Conservation (phyloP, 2,888 invertebrate genomes). For the Pimpla rufipes region DNA sequence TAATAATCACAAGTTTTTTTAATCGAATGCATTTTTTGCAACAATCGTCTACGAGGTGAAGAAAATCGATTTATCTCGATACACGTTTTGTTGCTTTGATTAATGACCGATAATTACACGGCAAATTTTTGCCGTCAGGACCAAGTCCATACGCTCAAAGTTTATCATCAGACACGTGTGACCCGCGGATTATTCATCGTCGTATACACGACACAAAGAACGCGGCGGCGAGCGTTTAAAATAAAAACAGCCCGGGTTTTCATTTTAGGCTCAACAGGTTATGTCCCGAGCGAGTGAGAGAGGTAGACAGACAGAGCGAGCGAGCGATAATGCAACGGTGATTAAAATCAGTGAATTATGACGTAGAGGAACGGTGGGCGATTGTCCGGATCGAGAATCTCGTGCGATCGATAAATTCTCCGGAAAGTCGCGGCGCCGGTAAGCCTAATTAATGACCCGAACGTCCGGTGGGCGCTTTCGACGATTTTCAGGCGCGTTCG, state of each 20-base stretch:
- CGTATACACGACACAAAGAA: not conserved
- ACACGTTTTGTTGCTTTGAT: too few species aligned
- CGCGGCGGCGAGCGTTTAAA: not conserved
- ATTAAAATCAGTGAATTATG: conserved; percentile 33
- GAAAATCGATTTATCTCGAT: not conserved
- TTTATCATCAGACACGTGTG: too few species aligned
- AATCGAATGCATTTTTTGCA: too few species aligned
- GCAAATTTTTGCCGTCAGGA: too few species aligned
- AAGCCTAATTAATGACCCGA: conserved; percentile 57
- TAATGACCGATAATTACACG: too few species aligned
- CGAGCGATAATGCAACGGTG: not conserved
- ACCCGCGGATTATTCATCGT: not conserved
- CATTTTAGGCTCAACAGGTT: too few species aligned
- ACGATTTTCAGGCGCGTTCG: conserved; percentile 33
- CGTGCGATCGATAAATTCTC: conserved; percentile 34
- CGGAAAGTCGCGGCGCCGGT: not conserved
- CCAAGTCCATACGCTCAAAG: too few species aligned
- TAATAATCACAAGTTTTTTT: too few species aligned
- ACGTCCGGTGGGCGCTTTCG: conserved; percentile 4
- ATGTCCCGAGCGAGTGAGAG: too few species aligned
- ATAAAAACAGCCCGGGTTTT: too few species aligned
- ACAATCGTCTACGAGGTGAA: too few species aligned
- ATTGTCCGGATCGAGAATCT: conserved; percentile 25
- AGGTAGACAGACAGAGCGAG: too few species aligned
- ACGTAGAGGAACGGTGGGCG: not conserved